phyloP scores from a whole-genome alignment of 64 coral and sea anemone species.

The Platygyra sinensis region DNA sequence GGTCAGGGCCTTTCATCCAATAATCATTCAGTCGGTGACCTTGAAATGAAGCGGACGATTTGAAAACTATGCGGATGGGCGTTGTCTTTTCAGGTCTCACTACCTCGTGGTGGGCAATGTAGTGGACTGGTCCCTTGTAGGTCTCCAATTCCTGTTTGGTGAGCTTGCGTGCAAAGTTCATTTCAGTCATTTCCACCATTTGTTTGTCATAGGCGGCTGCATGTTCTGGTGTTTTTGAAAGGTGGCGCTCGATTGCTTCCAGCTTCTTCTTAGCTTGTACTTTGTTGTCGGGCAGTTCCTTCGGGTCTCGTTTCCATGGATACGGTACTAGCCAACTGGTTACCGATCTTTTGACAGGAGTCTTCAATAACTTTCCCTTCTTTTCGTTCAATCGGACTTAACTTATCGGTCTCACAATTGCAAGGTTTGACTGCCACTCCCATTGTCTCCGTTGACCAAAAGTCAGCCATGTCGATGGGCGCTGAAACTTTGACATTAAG shows the following conservation, averaged over 20 bases:
- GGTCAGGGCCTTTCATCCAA: no score
- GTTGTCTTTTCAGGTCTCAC: not conserved
- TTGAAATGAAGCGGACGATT: not conserved
- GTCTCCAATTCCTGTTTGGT: not conserved
- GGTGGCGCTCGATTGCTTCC: not conserved
- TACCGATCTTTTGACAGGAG: not conserved
- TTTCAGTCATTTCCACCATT: not conserved
- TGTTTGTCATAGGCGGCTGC: not conserved
- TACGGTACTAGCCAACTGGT: not conserved
- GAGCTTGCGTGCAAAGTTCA: not conserved
- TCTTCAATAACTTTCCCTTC: not conserved
- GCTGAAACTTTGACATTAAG: not conserved
- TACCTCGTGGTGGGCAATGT: not conserved
- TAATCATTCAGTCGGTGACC: not conserved
- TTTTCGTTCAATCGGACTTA: not conserved
- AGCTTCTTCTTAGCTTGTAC: not conserved
- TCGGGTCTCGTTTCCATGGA: not conserved
- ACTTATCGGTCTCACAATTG: not conserved
- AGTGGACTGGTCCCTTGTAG: not conserved
- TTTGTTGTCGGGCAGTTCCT: not conserved
- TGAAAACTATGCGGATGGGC: not conserved
- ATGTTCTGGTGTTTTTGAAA: not conserved
- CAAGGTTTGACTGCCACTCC: no score
- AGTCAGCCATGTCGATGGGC: not conserved
- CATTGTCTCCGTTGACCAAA: not conserved